Evolutionary conservation across 2,113 vertebrate species (phyloP).

Genomic region (Myotis lucifugus): DNA sequence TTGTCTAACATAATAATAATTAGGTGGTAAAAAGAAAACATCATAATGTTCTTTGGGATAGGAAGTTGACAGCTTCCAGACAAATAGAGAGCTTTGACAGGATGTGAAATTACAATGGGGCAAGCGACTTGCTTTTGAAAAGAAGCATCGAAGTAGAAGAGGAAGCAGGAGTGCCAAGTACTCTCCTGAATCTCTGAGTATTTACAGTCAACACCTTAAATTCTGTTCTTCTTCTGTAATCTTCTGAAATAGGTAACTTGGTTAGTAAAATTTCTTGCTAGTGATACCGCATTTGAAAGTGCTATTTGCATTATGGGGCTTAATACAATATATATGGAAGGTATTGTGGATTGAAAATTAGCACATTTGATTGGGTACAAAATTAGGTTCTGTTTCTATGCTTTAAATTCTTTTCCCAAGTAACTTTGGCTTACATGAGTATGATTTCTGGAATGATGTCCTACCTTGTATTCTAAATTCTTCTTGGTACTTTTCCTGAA

Average conservation of each 20-base stretch:
- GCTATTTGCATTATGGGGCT: background rate
- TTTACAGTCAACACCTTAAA: background rate
- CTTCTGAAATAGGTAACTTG: background rate
- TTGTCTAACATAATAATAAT: slow-evolving; percentile 83
- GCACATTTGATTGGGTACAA: background rate
- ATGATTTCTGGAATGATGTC: background rate
- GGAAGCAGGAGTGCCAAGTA: too few species aligned
- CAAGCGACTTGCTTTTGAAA: background rate
- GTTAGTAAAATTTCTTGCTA: background rate
- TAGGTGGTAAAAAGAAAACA: slow-evolving; percentile 82
- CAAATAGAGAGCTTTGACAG: background rate
- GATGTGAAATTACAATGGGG: background rate
- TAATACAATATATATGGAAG: background rate
- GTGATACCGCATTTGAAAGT: background rate
- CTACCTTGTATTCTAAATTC: background rate
- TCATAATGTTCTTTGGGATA: slow-evolving; percentile 63
- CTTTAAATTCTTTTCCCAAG: background rate
- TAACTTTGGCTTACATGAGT: background rate
- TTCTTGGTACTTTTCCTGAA: background rate
- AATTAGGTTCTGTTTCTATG: background rate
- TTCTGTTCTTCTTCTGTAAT: background rate
- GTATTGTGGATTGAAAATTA: background rate
- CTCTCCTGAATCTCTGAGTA: background rate
- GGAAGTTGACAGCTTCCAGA: slow-evolving; percentile 76
- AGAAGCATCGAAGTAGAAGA: background rate